These are phyloP conservation scores for Carpatolechia fugitivella DNA, from an alignment of 2,888 invertebrate species.

Conservation along the genomic window DNA sequence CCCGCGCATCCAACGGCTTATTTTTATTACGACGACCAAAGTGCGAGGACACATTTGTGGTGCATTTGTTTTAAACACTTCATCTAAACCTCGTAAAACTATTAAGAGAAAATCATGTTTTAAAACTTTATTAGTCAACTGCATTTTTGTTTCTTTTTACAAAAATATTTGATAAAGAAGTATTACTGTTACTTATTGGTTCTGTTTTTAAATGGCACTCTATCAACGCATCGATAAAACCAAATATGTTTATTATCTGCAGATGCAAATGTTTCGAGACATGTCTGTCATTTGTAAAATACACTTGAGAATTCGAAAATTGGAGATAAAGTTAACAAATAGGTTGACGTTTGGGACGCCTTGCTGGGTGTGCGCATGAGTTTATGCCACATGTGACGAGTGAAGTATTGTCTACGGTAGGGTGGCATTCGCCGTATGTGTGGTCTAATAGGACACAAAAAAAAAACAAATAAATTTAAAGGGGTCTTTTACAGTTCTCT, in stretches of 20 bases:
- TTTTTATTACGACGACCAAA: slow-evolving; percentile 1
- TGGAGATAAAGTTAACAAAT: slow-evolving; percentile 12
- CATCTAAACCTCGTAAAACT: slow-evolving; percentile 57
- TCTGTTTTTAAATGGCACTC: too few species aligned
- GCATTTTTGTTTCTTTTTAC: too few species aligned
- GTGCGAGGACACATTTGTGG: slow-evolving; percentile 58
- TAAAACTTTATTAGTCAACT: not conserved
- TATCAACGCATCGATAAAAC: not conserved
- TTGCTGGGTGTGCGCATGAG: slow-evolving; percentile 4
- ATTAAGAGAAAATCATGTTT: slow-evolving; percentile 39
- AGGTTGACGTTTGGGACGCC: slow-evolving; percentile 6
- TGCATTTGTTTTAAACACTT: slow-evolving; percentile 46
- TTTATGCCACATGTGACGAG: slow-evolving; percentile 13
- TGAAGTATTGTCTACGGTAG: slow-evolving; percentile 14
- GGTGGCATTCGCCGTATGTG: slow-evolving; percentile 15
- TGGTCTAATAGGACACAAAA: slow-evolving; percentile 1
- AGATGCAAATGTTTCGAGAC: slow-evolving; percentile 10
- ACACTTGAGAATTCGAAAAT: slow-evolving; percentile 10
- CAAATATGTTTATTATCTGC: slow-evolving; percentile 6
- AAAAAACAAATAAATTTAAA: not conserved
- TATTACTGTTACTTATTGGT: too few species aligned
- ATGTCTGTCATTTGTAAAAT: slow-evolving; percentile 13
- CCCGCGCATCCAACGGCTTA: not conserved
- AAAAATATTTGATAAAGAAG: too few species aligned
- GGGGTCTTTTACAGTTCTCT: too few species aligned